Base-by-base conservation (phyloP, 2,888 invertebrate species). In the Lochmaea crataegi region DNA sequence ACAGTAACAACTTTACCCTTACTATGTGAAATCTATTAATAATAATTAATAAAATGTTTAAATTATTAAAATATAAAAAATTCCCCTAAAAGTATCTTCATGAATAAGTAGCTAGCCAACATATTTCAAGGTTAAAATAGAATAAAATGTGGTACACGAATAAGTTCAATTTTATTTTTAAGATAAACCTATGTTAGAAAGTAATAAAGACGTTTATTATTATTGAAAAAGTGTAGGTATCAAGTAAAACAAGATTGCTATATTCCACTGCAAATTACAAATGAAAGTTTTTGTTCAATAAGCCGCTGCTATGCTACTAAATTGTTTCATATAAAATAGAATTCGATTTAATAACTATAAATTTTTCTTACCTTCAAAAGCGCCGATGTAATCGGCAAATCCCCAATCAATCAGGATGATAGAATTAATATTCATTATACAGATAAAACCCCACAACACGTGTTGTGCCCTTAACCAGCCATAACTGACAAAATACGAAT, bases 291-390 rank as follows among this genome's bases (percentile, higher is more conserved):
- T 48, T n/a, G 48, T 48, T n/a, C 48, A 48, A 5, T 48, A 48
- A n/a, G 48, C 5, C 48, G 48, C 48, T n/a, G 48, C 48, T 48
- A 2, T 48, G n/a, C n/a, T 48, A 48, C 14, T 48, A 48, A 48
- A 48, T 48, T 48, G 48, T 48, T 48, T n/a, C 48, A 48, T 48
- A 48, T 48, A n/a, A 48, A n/a, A 48, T n/a, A 48, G 48, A 4
- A 48, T n/a, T 48, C 48, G n/a, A 5, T n/a, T 48, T 12, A 42
- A 2, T 48, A 48, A 48, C n/a, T n/a, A 48, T n/a, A n/a, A 48
- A 48, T 48, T 48, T 48, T 48, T 48, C 48, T 42, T 42, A 42
- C 42, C 42, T 48, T 48, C 48, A n/a, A 48, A 48, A 48, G n/a
- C 48, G 5, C n/a, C n/a, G n/a, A 48, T 48, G n/a, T 48, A n/a